Evolutionary conservation across 2,888 invertebrate species (phyloP), one percentile per base, ranked within the genome.

Genomic region (Ormyrus labotus): DNA sequence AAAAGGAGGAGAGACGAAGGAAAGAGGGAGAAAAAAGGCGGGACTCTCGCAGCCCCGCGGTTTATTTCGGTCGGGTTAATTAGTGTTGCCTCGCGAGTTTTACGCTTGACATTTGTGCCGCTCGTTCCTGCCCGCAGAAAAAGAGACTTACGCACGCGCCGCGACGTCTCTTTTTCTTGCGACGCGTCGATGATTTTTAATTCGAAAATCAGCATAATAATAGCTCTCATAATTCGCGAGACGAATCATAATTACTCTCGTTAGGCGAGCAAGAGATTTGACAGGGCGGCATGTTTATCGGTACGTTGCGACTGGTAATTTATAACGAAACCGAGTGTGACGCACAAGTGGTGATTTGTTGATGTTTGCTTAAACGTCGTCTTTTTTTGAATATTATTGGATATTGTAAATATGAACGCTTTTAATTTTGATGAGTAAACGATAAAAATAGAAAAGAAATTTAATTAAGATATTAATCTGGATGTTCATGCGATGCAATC

Each of bases 51-150:
- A 85, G 86, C 86, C 85, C 83, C 85, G 88, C 88, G 88, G 89
- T 90, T 90, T 90, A 90, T 90, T 90, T 90, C 87, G 88, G 89
- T 90, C 88, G 89, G 89, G 90, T 90, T 90, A 90, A 90, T 90
- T 90, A 90, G 90, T 88, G 90, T 88, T 89, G 90, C 88, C 89
- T 89, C 89, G 89, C 88, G 89, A 90, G 90, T 90, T 90, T 90
- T 90, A 90, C 90, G 88, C 89, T 90, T 90, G 90, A 90, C 90
- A 90, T 89, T 90, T 90, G 34, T 88, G 90, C 88, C 88, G 89
- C 87, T 89, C 73, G 86, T 86, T 87, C 84, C 83, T 81, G 84
- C 82, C 82, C 67, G 78, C 83, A 13, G 9, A 7, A 64, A 64
- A 48, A n/a, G 9, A 6, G 48, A 74, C 70, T 34, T 34, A 34